Evolutionary conservation across 1,140 invertebrate species (phyloP), one percentile per base, ranked within the genome.

Genomic region (Zaprionus tsacasi): DNA sequence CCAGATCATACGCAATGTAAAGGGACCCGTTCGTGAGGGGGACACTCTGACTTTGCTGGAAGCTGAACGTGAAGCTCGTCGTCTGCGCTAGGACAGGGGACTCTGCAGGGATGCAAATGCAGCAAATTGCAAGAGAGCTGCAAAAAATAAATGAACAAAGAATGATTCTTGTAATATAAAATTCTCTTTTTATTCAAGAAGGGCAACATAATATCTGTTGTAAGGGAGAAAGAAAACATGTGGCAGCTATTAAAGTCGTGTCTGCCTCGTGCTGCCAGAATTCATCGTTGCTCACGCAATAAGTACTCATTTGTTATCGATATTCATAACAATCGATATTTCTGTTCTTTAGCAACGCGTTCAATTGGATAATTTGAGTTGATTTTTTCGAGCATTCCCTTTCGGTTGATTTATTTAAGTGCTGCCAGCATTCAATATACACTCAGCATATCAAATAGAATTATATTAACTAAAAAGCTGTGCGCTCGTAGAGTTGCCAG

Each of bases 1-100:
- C 89, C 98, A 98, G 89, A 99, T 99, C 92, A 99, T 99, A 93
- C 95, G 99, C 70, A 99, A 99, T 93, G 99, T 99, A 4, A 99
- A 99, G 93, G 99, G 99, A 72, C 98, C 99, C 15, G 98, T 99
- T 11, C 95, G 99, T 82, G 99, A 99, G 94, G 99, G 98, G 50
- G 99, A 99, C 92, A 98, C 99, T 91, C 95, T 99, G 68, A 99
- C 98, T 63, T 94, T 99, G 25, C 94, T 99, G 54, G 99, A 99
- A 93, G 98, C 98, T 92, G 98, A 99, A 94, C 95, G 98, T 94
- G 98, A 99, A 96, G 98, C 98, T 25, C 98, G 98, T 94, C 98
- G 98, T 94, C 94, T 99, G 91, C 94, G 98, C 94, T 99, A 96
- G 54, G 15, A 21, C 25, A 30, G 52, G 25, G 40, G 36, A 55